Base-by-base conservation (phyloP, 1,140 invertebrate genomes). In the Ctenoplectra terminalis region DNA sequence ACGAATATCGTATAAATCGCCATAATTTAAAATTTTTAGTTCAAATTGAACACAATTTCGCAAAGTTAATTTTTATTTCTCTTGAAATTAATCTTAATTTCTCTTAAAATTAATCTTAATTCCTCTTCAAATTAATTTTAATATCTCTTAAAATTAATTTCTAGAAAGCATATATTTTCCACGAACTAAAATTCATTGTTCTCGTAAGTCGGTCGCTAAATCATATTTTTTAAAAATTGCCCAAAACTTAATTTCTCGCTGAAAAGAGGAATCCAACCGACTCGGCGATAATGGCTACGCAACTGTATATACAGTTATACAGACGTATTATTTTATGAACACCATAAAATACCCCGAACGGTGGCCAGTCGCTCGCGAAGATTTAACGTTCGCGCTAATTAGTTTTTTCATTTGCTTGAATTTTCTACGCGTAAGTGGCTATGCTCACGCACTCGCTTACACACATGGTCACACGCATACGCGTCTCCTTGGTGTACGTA, bases 401-500 rank as follows among this genome's bases (percentile, higher is more conserved):
- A 81, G 31, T n/a, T 17, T 75, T 60, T 46, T 73, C 31, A 37
- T 75, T 40, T 9, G 29, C n/a, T 48, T 58, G 50, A 67, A 75
- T 75, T 81, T 50, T n/a, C 61, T 52, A 37, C 56, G 58, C 34
- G 50, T 26, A 48, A 23, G 29, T 34, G 50, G 2, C 31, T 11
- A 20, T 13, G 58, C 43, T n/a, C 85, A 88, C 83, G 87, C 79
- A 81, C 81, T 23, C 23, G n/a, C 8, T 2, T 17, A 77, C 34
- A 43, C 37, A 26, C n/a, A 29, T 29, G 26, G 9, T 26, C 23
- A 46, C 34, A 20, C 26, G 6, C 20, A 34, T 13, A 6, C 8
- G 23, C 29, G 20, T 88, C 85, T 76, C n/a, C n/a, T n/a, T n/a
- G n/a, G 84, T 83, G 7, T 72, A 84, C 82, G 79, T 63, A 75